Evolutionary conservation across 2,888 invertebrate species (phyloP).

Genomic region (Pyrgus malvae): DNA sequence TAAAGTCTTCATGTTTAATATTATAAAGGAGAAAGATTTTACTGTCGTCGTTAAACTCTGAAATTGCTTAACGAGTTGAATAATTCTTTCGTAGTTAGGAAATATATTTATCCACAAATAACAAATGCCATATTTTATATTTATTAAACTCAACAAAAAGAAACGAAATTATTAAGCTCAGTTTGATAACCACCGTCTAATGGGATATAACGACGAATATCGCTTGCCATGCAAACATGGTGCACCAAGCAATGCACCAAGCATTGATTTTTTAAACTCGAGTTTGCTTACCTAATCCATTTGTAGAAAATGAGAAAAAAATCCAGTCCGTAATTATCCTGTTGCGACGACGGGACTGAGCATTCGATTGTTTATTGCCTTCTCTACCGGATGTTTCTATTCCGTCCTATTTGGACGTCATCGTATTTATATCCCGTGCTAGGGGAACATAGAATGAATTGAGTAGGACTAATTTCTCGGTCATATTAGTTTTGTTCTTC

Average conservation of each 20-base stretch:
- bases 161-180: too few relatives aligned
- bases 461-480: not conserved
- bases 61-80: too few relatives aligned
- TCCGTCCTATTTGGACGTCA: slow-evolving; percentile 48
- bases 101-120: too few relatives aligned
- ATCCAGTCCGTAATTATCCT: slow-evolving; percentile 58
- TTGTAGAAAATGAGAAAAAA: slow-evolving; percentile 38
- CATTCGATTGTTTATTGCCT: slow-evolving; percentile 70
- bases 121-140: too few relatives aligned
- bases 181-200: too few relatives aligned
- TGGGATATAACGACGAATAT: not conserved
- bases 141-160: too few relatives aligned
- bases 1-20: too few relatives aligned
- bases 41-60: too few relatives aligned
- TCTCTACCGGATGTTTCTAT: slow-evolving; percentile 64
- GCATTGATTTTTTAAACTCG: too few relatives aligned
- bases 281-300: slow-evolving; percentile 1
- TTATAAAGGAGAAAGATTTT: too few relatives aligned
- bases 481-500: not conserved
- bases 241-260: not conserved
- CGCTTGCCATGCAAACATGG: not conserved
- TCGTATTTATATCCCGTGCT: slow-evolving; percentile 37
- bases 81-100: too few relatives aligned
- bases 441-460: slow-evolving; percentile 26
- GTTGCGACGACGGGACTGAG: slow-evolving; percentile 53